Base-by-base conservation (phyloP, 1,140 invertebrate species). In the Bombus terrestris region DNA sequence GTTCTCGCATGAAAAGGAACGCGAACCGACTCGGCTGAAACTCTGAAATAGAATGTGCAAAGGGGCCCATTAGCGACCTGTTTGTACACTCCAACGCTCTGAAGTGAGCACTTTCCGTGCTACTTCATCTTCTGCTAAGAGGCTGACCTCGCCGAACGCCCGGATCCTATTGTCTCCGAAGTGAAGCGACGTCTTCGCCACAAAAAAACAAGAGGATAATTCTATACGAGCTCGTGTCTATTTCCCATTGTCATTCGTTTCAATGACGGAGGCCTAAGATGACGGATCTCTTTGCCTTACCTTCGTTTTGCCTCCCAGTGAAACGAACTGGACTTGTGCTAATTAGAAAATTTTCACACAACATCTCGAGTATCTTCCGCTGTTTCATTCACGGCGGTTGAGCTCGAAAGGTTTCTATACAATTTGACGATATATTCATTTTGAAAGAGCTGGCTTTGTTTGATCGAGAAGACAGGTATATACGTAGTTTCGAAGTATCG, bases 21-120 rank as follows among this genome's bases (percentile, higher is more conserved):
- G 10, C 8, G 3, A 68, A 25, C 13, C 12, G 1, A 25, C 39
- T 57, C n/a, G 62, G 3, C 39, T 32, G 73, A 28, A 59, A 35
- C 57, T 47, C 66, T 32, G 78, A 81, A 77, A 53, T 86, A 69
- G 66, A 57, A 68, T 68, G 71, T 75, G 47, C 37, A 77, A 43
- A 81, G 57, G 72, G 53, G 78, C 59, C 88, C 83, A 91, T 92
- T 92, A 92, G 81, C 81, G 82, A 87, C 72, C 87, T 91, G 91
- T 91, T 92, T 91, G 89, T 73, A 66, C 75, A 89, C 88, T 91
- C 69, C 57, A 89, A 47, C 25, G 72, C 68, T 73, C 79, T 89
- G 64, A 68, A 91, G 85, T 47, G 72, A n/a, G 81, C 85, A 84
- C 85, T 82, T 89, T 84, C 39, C 77, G 62, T 53, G 83, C 64